Conservation (phyloP, 2,113 vertebrate species). For the Perca flavescens region DNA sequence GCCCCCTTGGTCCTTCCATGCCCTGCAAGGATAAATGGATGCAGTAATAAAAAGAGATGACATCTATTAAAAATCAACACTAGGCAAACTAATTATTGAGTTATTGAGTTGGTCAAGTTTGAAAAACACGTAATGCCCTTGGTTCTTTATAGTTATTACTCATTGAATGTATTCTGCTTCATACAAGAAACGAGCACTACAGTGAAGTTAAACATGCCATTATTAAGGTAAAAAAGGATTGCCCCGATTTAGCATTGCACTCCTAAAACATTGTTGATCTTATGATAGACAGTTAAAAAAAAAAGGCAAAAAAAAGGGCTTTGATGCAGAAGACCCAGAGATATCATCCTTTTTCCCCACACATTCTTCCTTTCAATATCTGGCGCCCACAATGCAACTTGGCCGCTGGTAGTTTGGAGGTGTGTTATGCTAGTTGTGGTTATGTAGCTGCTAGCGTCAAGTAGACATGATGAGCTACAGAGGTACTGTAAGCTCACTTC, state of each 20-base stretch:
- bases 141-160: background rate
- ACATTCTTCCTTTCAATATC: too few species aligned
- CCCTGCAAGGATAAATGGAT: slow-evolving; percentile 79
- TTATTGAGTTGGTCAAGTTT: background rate
- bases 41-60: background rate
- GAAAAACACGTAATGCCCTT: background rate
- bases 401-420: too few species aligned
- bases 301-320: background rate
- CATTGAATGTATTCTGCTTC: background rate
- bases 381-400: too few species aligned
- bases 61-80: background rate
- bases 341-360: too few species aligned
- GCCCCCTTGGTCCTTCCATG: slow-evolving; percentile 87
- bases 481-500: too few species aligned
- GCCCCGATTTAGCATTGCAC: background rate
- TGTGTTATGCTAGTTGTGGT: too few species aligned
- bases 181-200: background rate
- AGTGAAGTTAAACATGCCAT: background rate
- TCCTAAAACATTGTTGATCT: background rate
- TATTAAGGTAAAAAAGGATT: background rate
- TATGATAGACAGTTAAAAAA: background rate
- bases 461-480: too few species aligned
- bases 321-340: too few species aligned
- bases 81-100: background rate
- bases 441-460: too few species aligned